Base-by-base conservation (phyloP, 2,113 vertebrate genomes). In the Brachyhypopomus occidentalis region DNA sequence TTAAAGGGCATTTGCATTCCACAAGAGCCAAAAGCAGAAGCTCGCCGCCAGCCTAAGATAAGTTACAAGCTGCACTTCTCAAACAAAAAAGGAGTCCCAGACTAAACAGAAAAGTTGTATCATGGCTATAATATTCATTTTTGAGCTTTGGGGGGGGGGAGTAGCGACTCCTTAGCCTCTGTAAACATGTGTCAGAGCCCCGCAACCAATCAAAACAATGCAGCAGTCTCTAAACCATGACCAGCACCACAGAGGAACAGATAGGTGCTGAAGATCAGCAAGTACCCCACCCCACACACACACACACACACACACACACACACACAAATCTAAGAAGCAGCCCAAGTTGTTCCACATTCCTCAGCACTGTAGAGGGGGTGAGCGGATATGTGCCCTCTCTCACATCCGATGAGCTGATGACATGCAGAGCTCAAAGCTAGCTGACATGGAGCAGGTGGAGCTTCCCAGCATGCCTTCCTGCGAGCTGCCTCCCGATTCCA, bases 371-470 rank as follows among this genome's bases (percentile, higher is more conserved):
- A 78, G 27, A 36, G 22, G 12, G 38, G 5, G 27, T 58, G 41
- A 55, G 52, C n/a, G 19, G 63, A 7, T 56, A 45, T 25, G 36
- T 4, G 56, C 52, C 56, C 30, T 70, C 73, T 69, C 62, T 9
- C 19, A 48, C 14, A 8, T 85, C 62, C 41, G 71, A 72, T 34
- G 23, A 77, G 72, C 55, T 80, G 55, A 85, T 79, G 25, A 73
- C 81, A 84, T 72, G 75, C 83, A 81, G 20, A 69, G 75, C 75
- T 70, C 27, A 82, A 82, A 78, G 75, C 80, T 59, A 71, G 25
- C 11, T 27, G 34, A 60, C 66, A 72, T 72, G 59, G 59, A 80
- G 73, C 67, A 22, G 38, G 30, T 41, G 14, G 30, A 19, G 71
- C 63, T 63, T 16, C 34, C 30, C 9, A 70, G 34, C 75, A 83